phyloP scores from a whole-genome alignment of 2,888 invertebrate species.

The Chaitophorus viminalis region DNA sequence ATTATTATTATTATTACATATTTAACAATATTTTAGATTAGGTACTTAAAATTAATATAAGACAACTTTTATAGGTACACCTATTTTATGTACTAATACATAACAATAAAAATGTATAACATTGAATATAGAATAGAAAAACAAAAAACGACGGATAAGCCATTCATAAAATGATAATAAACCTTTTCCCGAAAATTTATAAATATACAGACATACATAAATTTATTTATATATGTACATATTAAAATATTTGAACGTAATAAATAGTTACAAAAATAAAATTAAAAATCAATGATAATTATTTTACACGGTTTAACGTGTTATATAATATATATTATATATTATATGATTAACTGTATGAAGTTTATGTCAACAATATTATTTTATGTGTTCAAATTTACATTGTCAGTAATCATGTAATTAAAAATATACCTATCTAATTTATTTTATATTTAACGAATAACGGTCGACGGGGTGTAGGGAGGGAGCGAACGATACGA shows the following conservation, averaged over 20 bases:
- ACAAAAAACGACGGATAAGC: background rate
- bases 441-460: too few relatives aligned
- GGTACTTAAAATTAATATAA: conserved; percentile 48
- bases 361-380: conserved; percentile 27
- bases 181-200: background rate
- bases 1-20: conserved; percentile 33
- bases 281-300: background rate
- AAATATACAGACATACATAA: too few relatives aligned
- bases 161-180: background rate
- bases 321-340: background rate
- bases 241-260: conserved; percentile 7
- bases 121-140: background rate
- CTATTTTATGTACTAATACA: conserved; percentile 20
- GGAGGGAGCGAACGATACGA: too few relatives aligned
- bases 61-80: conserved; percentile 1
- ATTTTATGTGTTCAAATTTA: conserved; percentile 43
- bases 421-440: background rate
- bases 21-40: conserved; percentile 48
- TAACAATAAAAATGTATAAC: conserved; percentile 22
- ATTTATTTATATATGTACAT: background rate
- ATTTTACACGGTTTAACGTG: background rate
- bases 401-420: background rate
- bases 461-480: too few relatives aligned
- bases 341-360: background rate
- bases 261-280: conserved; percentile 14